Evolutionary conservation across 1,140 invertebrate genomes (phyloP).

Genomic region (Orchestia grillus): DNA sequence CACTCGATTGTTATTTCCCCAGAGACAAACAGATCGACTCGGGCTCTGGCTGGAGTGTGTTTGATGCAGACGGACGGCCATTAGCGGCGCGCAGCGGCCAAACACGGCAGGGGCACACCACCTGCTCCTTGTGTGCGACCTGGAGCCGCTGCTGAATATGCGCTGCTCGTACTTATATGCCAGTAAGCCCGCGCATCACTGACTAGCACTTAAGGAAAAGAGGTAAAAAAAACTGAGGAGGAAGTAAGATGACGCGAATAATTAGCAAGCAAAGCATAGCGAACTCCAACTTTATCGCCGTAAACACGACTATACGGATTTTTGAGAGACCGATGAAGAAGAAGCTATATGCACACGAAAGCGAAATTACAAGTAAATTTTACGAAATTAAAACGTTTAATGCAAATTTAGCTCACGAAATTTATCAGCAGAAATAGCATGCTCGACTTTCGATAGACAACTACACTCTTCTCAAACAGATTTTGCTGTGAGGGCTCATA

Average conservation of each 20-base stretch:
- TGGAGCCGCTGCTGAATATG: background rate
- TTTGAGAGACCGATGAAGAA: no score
- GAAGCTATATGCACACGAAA: no score
- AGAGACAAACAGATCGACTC: conserved; percentile 33
- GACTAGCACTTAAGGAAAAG: background rate
- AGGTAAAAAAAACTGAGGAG: background rate
- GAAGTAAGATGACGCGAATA: background rate
- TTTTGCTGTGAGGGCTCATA: no score
- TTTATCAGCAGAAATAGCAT: no score
- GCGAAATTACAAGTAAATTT: no score
- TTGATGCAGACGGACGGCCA: conserved; percentile 20
- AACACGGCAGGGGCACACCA: background rate
- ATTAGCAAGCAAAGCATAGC: no score
- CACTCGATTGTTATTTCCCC: conserved; percentile 40
- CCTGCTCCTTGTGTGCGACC: background rate
- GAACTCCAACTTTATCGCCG: no score
- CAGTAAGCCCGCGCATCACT: background rate
- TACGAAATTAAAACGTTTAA: no score
- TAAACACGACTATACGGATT: no score
- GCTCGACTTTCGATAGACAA: no score
- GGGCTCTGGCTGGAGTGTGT: conserved; percentile 22
- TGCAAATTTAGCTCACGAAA: no score
- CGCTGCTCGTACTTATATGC: background rate
- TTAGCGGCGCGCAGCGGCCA: background rate
- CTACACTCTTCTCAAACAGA: background rate